These are phyloP conservation scores for Hippocampus abdominalis DNA, from an alignment of 2,113 vertebrate species.

Conservation along the genomic window DNA sequence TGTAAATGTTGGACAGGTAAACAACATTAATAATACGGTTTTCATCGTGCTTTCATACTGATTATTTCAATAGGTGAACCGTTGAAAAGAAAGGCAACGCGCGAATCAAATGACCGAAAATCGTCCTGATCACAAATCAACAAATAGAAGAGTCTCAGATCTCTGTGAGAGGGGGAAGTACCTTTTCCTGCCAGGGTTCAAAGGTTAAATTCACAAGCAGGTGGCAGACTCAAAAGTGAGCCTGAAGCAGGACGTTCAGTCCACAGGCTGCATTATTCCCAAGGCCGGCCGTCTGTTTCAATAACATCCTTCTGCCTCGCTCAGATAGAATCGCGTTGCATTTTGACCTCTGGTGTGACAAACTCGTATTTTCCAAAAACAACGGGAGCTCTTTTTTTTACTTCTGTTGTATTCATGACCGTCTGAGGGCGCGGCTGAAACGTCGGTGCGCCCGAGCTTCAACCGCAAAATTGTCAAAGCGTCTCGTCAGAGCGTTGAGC, in stretches of 20 bases:
- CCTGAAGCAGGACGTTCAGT: conserved; percentile 21
- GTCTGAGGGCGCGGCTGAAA: not conserved
- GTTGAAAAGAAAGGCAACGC: not conserved
- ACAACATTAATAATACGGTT: not conserved
- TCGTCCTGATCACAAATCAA: conserved; percentile 36
- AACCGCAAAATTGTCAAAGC: conserved; percentile 15
- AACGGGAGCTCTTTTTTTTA: not conserved
- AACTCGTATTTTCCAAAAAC: conserved; percentile 28
- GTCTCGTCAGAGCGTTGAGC: not conserved
- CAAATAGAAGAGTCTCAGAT: not conserved
- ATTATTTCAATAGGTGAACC: not conserved
- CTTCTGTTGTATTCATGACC: no score
- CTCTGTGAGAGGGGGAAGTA: conserved; percentile 39
- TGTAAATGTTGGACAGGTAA: not conserved
- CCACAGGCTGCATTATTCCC: conserved; percentile 29
- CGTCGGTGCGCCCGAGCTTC: not conserved
- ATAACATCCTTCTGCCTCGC: not conserved
- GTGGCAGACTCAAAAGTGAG: conserved; percentile 38
- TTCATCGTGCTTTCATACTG: not conserved
- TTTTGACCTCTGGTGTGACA: not conserved
- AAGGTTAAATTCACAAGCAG: conserved; percentile 60
- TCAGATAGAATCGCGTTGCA: conserved; percentile 9
- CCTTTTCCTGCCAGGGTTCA: conserved; percentile 51
- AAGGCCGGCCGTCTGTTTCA: conserved; percentile 1
- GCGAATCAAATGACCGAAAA: conserved; percentile 21